Conservation (phyloP, 1,140 invertebrate species). For the Diorhabda carinulata region DNA sequence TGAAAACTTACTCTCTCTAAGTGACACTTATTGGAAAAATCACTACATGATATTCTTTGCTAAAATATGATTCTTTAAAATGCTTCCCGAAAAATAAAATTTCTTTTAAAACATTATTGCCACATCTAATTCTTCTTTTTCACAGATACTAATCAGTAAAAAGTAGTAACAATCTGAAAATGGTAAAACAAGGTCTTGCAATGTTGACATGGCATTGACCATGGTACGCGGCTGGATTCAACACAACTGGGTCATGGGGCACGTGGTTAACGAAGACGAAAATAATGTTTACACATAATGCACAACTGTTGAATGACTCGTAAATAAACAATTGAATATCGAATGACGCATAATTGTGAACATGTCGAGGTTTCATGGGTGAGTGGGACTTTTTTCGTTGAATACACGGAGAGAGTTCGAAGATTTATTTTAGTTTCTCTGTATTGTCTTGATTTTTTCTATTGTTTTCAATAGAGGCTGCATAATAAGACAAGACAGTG, state of each 20-base stretch:
- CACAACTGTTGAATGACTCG: slow-evolving; percentile 1
- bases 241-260: slow-evolving; percentile 9
- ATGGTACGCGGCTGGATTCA: slow-evolving; percentile 8
- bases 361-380: not conserved
- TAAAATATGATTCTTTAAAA: too few species aligned
- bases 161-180: not conserved
- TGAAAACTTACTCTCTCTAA: too few species aligned
- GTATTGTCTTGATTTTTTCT: not conserved
- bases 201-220: slow-evolving; percentile 8
- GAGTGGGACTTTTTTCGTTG: not conserved
- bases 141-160: too few species aligned
- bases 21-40: too few species aligned
- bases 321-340: not conserved
- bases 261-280: not conserved
- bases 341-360: not conserved
- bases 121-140: too few species aligned
- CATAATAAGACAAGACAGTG: too few species aligned
- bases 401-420: not conserved
- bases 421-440: not conserved
- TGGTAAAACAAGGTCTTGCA: not conserved
- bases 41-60: too few species aligned
- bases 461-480: too few species aligned
- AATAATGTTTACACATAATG: not conserved
- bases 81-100: too few species aligned
- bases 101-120: too few species aligned